Evolutionary conservation across 2,113 vertebrate genomes (phyloP).

Genomic region (Petaurus breviceps): DNA sequence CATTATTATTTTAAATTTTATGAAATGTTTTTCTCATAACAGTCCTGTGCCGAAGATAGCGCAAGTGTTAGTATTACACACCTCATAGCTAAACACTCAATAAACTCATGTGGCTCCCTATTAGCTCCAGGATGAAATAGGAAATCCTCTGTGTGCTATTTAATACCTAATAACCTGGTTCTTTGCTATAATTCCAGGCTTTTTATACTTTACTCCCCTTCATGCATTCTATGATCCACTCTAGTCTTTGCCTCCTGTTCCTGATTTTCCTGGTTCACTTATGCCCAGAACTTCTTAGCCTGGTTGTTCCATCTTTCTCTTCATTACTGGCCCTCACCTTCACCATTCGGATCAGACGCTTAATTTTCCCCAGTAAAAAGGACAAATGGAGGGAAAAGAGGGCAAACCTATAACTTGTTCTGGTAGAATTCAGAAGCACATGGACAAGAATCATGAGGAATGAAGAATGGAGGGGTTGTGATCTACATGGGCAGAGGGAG

Average conservation of each 20-base stretch:
- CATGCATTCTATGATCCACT: neutral
- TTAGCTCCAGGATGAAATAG: neutral
- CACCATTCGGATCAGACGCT: neutral
- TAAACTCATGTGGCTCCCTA: neutral
- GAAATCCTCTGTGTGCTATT: neutral
- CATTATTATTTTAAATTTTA: neutral
- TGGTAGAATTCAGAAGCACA: neutral
- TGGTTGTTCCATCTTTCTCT: neutral
- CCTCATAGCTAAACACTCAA: neutral
- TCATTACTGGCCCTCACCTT: neutral
- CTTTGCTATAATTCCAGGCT: neutral
- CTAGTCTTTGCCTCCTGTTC: neutral
- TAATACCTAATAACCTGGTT: neutral
- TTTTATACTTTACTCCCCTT: neutral
- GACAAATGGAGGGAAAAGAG: neutral
- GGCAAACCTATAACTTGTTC: neutral
- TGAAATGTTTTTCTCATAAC: neutral
- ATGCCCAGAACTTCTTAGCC: neutral
- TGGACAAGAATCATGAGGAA: neutral
- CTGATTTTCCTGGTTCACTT: neutral
- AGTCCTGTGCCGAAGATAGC: neutral
- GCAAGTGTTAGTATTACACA: neutral
- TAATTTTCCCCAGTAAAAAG: neutral
- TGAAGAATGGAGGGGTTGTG: neutral
- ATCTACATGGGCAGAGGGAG: neutral